A percentile compares a stretch with the other conserved stretches of the same genome.
These are phyloP conservation scores for Tiphia femorata DNA, from an alignment of 2,888 invertebrate genomes.

Conservation along the genomic window DNA sequence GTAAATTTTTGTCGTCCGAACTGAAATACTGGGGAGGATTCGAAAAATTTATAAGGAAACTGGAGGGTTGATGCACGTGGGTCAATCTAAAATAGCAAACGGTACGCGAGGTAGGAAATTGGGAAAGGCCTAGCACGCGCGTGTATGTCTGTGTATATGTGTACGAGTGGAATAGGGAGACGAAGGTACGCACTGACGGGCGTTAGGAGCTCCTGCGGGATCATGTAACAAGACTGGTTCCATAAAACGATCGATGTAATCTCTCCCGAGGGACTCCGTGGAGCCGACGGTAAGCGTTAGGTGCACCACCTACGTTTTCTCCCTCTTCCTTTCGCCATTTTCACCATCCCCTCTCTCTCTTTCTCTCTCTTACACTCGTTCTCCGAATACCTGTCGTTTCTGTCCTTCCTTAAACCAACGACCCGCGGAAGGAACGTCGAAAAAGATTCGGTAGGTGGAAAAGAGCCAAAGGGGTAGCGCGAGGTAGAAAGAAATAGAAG, in stretches of 20 bases:
- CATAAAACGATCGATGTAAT: conserved; percentile 58
- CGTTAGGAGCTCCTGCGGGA: conserved; percentile 38
- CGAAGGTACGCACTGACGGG: conserved; percentile 19
- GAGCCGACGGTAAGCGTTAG: conserved; percentile 18
- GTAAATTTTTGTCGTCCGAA: too few relatives aligned
- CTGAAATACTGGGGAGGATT: too few relatives aligned
- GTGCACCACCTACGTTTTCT: conserved; percentile 10
- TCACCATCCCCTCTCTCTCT: neutral
- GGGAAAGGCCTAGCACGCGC: too few relatives aligned
- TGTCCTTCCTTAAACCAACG: neutral
- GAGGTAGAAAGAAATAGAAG: neutral
- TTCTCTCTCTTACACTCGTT: neutral
- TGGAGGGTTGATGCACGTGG: too few relatives aligned
- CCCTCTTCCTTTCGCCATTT: neutral
- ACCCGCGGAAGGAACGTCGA: neutral
- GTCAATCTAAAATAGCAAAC: too few relatives aligned
- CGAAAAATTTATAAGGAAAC: too few relatives aligned
- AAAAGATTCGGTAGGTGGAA: neutral
- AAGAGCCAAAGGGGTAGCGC: too few relatives aligned
- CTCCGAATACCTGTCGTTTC: neutral
- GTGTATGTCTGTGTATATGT: too few relatives aligned
- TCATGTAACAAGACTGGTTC: conserved; percentile 48
- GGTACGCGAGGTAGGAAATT: too few relatives aligned
- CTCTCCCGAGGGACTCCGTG: conserved; percentile 37
- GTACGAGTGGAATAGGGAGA: too few relatives aligned